These are phyloP conservation scores for Cataglyphis cursor DNA, from an alignment of 2,888 invertebrate species.

Conservation along the genomic window DNA sequence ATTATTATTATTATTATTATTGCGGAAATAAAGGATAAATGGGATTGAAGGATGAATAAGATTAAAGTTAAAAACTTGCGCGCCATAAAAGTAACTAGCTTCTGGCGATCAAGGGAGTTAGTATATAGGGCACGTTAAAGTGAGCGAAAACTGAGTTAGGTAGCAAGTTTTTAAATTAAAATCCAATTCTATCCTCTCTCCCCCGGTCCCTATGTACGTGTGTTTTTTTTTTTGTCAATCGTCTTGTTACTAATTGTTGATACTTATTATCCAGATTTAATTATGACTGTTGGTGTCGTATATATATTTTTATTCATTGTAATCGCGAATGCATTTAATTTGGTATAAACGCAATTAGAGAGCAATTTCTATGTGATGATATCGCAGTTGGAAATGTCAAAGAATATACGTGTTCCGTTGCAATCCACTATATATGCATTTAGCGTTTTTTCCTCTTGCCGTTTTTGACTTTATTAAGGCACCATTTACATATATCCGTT, in stretches of 20 bases:
- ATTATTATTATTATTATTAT: conserved; percentile 8
- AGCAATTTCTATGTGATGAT: conserved; percentile 1
- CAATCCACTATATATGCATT: conserved; percentile 28
- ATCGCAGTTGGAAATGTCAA: conserved; percentile 22
- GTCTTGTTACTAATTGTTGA: conserved; percentile 3
- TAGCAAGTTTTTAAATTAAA: conserved; percentile 34
- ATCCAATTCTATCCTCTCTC: not conserved
- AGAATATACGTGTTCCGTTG: not conserved
- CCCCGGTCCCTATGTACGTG: not conserved
- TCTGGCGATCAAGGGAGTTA: not conserved
- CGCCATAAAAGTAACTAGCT: conserved; percentile 35
- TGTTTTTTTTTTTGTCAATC: conserved; percentile 8
- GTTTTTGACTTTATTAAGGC: conserved; percentile 44
- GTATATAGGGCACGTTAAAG: conserved; percentile 4
- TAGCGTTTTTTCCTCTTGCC: conserved; percentile 45
- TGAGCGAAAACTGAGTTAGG: not conserved
- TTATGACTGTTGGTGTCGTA: not conserved
- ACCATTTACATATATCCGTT: conserved; percentile 51
- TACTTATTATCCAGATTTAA: conserved; percentile 19
- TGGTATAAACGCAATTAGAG: conserved; percentile 35
- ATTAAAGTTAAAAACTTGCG: conserved; percentile 10
- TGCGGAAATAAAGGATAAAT: not conserved
- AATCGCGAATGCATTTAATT: conserved; percentile 1
- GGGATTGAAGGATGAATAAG: not conserved
- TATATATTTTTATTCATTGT: conserved; percentile 21